Evolutionary conservation across 2,113 vertebrate genomes (phyloP).

Genomic region (Hippocampus mohnikei): DNA sequence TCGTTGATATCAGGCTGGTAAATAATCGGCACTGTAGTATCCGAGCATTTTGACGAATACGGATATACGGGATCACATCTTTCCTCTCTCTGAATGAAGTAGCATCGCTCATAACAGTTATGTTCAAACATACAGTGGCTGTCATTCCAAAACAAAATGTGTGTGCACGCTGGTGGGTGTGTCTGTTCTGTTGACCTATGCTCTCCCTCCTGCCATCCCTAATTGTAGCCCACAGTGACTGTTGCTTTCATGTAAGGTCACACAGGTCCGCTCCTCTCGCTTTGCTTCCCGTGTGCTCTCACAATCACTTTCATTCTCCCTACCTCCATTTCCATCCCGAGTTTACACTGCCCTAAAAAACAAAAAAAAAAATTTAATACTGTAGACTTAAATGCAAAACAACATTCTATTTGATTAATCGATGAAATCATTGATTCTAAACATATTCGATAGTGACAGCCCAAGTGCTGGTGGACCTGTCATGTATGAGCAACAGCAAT

Average conservation of each 20-base stretch:
- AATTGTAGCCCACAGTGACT: slow-evolving; percentile 91
- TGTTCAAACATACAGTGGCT: background rate
- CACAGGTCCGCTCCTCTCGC: slow-evolving; percentile 52
- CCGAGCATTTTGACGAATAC: background rate
- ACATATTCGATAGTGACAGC: no score
- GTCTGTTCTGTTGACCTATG: slow-evolving; percentile 45
- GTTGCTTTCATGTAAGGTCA: slow-evolving; percentile 71
- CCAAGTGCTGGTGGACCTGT: no score
- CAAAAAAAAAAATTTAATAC: background rate
- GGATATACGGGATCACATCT: background rate
- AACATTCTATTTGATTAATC: no score
- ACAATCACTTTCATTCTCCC: slow-evolving; percentile 28
- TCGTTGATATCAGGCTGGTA: background rate
- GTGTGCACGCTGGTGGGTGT: slow-evolving; percentile 10
- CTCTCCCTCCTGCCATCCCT: slow-evolving; percentile 69
- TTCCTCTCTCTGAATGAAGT: background rate
- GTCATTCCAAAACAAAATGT: background rate
- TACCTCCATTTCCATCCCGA: background rate
- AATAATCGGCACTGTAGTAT: background rate
- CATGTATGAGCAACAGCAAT: no score
- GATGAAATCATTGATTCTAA: no score
- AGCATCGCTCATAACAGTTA: background rate
- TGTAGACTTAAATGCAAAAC: no score
- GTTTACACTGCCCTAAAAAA: background rate
- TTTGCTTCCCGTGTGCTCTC: slow-evolving; percentile 33